Base-by-base conservation (phyloP, 64 coral and sea anemone genomes). In the Acropora yongei region DNA sequence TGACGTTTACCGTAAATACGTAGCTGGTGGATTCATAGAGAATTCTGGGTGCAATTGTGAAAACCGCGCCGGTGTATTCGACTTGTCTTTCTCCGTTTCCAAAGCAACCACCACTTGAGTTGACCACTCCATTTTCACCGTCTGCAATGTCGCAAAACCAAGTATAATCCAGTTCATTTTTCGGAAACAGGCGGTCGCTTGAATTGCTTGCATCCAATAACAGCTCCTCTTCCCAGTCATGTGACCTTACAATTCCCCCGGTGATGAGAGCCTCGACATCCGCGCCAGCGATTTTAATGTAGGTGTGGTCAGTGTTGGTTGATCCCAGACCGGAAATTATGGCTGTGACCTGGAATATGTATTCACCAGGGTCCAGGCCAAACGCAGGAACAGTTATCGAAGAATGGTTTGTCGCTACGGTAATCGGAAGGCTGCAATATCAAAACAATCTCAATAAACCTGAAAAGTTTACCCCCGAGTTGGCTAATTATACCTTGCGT, bases 31-130 rank as follows among this genome's bases (percentile, higher is more conserved):
- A 13, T 74, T 94, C 94, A 9, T 91, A 93, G 16, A 98, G 94
- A 41, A 55, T 88, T 76, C 39, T 90, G 11, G 69, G 41, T 30
- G 84, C 78, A 75, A 98, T 76, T 18, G 19, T 46, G 50, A 86
- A 94, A 41, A 76, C 68, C 8, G 60, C 74, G 3, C 88, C 81
- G 1, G 63, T 75, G 77, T 84, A 91, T 83, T 96, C 91, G 45
- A 87, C 67, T 11, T 89, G 42, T 45, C 41, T 72, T 42, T 93
- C 53, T 51, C 93, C 94, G 18, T 50, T 91, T 49, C 97, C 97
- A 93, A 98, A 98, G 72, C 97, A 98, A 40, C 94, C 96, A 67
- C 74, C 68, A 41, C 76, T 7, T 47, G 88, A 88, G 69, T 73
- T 78, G 3, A 6, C 42, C 17, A 87, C 41, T 7, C 1, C 75